Percentiles rank a stretch among this genome's conserved stretches.
These are phyloP conservation scores for Temnothorax unifasciatus DNA, from an alignment of 2,888 invertebrate species.

Conservation along the genomic window DNA sequence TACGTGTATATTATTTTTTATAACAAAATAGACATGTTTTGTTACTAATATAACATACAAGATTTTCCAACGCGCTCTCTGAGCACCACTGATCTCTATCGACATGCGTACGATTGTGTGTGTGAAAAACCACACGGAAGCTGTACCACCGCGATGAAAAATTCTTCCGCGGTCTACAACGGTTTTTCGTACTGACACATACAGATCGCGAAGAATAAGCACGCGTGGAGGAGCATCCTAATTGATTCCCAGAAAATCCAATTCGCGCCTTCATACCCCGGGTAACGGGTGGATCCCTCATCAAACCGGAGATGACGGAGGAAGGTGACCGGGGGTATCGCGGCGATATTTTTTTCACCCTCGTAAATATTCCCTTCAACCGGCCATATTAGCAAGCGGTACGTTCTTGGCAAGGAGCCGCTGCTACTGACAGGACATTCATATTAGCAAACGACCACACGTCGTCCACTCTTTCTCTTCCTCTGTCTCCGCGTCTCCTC, in stretches of 20 bases:
- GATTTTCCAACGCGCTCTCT: background rate
- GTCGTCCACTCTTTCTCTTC: constrained; percentile 73
- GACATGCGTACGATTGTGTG: constrained; percentile 16
- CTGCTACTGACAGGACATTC: constrained; percentile 85
- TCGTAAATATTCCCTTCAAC: constrained; percentile 84
- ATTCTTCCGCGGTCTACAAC: constrained; percentile 43
- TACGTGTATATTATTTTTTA: background rate
- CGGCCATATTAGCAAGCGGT: constrained; percentile 82
- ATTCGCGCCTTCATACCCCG: constrained; percentile 66
- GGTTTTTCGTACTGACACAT: constrained; percentile 42
- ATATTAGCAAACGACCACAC: constrained; percentile 80
- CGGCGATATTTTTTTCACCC: constrained; percentile 76
- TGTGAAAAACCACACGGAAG: constrained; percentile 35
- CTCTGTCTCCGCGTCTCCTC: constrained; percentile 59
- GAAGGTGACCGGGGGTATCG: constrained; percentile 65
- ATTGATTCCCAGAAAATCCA: constrained; percentile 70
- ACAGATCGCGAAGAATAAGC: constrained; percentile 42
- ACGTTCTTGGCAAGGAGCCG: constrained; percentile 85
- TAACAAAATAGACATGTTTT: background rate
- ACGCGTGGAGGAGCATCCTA: constrained; percentile 49
- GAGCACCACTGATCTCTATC: constrained; percentile 38
- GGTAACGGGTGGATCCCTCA: constrained; percentile 33
- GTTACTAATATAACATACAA: background rate
- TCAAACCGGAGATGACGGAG: constrained; percentile 59
- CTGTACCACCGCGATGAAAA: constrained; percentile 34